Percentiles rank a stretch among this genome's conserved stretches.
phyloP scores from a whole-genome alignment of 2,113 vertebrate genomes.

The Pedionomus torquatus region DNA sequence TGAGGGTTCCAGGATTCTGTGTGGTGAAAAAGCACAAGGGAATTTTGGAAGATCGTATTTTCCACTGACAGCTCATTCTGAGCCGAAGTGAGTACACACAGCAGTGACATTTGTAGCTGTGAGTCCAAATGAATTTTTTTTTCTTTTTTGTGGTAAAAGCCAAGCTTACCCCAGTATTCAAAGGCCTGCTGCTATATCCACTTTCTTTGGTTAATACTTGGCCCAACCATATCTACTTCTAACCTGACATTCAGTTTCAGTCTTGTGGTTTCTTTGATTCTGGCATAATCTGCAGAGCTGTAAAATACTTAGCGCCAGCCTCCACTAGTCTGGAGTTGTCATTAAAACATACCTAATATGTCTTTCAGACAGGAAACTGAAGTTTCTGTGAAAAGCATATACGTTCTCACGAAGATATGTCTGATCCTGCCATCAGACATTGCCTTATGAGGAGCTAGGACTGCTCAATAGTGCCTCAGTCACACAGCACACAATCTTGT shows the following conservation, averaged over 20 bases:
- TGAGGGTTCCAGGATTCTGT: constrained; percentile 23
- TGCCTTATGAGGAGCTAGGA: not conserved
- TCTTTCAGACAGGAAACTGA: not conserved
- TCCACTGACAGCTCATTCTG: constrained; percentile 45
- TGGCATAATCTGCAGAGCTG: not conserved
- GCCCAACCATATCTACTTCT: constrained; percentile 1
- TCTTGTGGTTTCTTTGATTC: not conserved
- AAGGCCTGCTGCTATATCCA: not conserved
- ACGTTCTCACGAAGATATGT: not conserved
- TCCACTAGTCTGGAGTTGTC: constrained; percentile 18
- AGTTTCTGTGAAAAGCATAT: not conserved
- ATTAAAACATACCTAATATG: not conserved
- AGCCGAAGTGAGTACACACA: not conserved
- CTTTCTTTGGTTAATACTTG: constrained; percentile 4
- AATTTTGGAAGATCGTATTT: constrained; percentile 27
- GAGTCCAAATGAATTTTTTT: not conserved
- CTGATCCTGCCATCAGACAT: not conserved
- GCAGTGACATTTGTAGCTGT: constrained; percentile 22
- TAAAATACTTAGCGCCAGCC: not conserved
- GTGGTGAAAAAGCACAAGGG: not conserved
- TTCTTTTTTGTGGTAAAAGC: not conserved
- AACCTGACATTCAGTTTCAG: constrained; percentile 5
- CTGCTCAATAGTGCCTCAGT: not conserved
- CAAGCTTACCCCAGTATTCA: not conserved
- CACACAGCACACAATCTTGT: not conserved